Base-by-base conservation (phyloP, 2,888 invertebrate genomes). In the Cancer borealis region DNA sequence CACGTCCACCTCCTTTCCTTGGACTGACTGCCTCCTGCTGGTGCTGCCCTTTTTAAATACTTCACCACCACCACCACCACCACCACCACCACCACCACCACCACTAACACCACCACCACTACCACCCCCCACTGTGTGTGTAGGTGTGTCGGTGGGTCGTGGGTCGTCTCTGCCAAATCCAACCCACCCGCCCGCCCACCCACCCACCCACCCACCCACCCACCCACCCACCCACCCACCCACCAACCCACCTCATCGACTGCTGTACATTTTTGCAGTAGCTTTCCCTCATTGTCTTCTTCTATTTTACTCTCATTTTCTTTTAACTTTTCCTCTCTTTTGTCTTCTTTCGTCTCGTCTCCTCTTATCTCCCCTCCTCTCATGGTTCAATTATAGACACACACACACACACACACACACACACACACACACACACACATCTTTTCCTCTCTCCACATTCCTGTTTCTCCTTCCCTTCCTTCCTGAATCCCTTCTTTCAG, bases 401-500 rank as follows among this genome's bases (percentile, higher is more conserved):
- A 91, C 91, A 88, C 49, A 46, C 49, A 49, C 88, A 88, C 79
- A 79, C 79, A 79, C 79, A 79, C 79, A 79, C 79, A 79, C 79
- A 79, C 79, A 79, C 79, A 79, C 79, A 79, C 79, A 79, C 79
- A 47, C 47, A 79, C 79, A 10, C 14, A 6, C 3, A 1, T 30
- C 12, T 30, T 79, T 30, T 30, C 30, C 79, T 30, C 10, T 79
- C 79, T 79, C 8, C 79, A 30, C 30, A 79, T 73, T 73, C 26
- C 73, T 26, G n/a, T 4, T 66, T 66, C n/a, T 66, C 66, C 21
- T 21, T 66, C 21, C n/a, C n/a, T 6, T 66, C 66, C 66, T 66
- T 66, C 66, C 54, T 66, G 17, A 21, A 14, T 66, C 21, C n/a
- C n/a, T 6, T 66, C 66, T 66, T 66, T n/a, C 66, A 66, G 3